A percentile compares a stretch with the other conserved stretches of the same genome.
Evolutionary conservation across 1,140 invertebrate genomes (phyloP).

Genomic region (Drosophila jambulina): DNA sequence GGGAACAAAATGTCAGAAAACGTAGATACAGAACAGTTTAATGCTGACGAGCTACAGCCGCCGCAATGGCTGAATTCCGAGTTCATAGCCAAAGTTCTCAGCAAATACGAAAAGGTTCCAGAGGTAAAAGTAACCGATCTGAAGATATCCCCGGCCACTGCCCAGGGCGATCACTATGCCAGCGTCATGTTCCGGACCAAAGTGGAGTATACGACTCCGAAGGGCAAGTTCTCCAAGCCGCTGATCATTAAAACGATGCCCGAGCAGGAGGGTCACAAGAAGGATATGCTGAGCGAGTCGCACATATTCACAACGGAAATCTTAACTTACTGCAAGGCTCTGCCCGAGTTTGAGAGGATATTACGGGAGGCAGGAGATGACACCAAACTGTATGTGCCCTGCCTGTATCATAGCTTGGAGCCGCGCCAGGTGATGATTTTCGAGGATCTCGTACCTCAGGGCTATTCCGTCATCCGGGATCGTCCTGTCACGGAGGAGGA

Average conservation of each 20-base stretch:
- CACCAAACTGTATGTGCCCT: conserved; percentile 32
- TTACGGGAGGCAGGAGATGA: conserved; percentile 47
- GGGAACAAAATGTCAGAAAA: conserved; percentile 37
- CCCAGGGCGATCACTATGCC: conserved; percentile 77
- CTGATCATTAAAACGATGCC: conserved; percentile 73
- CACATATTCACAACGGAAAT: conserved; percentile 66
- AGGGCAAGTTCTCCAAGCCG: conserved; percentile 22
- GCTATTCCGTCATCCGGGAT: conserved; percentile 54
- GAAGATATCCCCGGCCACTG: conserved; percentile 53
- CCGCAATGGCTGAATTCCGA: conserved; percentile 61
- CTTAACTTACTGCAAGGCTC: conserved; percentile 43
- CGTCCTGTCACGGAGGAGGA: conserved; percentile 37
- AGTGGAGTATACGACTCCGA: conserved; percentile 16
- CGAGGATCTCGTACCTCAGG: conserved; percentile 56
- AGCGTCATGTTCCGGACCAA: conserved; percentile 68
- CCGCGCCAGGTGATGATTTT: conserved; percentile 60
- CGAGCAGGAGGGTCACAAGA: conserved; percentile 56
- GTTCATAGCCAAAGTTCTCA: conserved; percentile 53
- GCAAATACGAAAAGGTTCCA: conserved; percentile 23
- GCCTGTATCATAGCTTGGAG: conserved; percentile 52
- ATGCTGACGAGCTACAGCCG: conserved; percentile 65
- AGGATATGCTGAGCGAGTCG: conserved; percentile 43
- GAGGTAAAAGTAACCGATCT: conserved; percentile 33
- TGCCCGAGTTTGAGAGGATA: conserved; percentile 61
- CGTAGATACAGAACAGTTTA: conserved; percentile 39